These are phyloP conservation scores for Ornithoptera priamus DNA, from an alignment of 2,888 invertebrate species.

Conservation along the genomic window DNA sequence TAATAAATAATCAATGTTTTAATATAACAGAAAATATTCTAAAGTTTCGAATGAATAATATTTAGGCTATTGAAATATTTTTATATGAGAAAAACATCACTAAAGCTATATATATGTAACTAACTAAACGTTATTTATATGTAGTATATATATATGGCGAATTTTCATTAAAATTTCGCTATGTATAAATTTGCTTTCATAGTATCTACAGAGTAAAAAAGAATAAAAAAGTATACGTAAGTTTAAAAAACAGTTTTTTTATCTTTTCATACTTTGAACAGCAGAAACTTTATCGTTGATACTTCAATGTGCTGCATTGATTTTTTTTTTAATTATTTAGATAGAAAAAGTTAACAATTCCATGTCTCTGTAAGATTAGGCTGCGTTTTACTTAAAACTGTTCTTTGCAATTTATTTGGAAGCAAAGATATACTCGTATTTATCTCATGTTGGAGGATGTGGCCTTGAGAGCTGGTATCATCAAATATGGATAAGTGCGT, in stretches of 20 bases:
- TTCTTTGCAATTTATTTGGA: too few species aligned
- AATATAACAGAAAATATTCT: constrained; percentile 3
- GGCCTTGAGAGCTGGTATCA: background rate
- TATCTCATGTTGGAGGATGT: background rate
- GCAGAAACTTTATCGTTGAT: too few species aligned
- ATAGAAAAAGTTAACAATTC: too few species aligned
- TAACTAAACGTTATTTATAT: background rate
- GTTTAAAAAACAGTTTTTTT: too few species aligned
- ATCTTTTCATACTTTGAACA: too few species aligned
- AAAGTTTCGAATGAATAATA: background rate
- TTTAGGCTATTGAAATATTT: constrained; percentile 23
- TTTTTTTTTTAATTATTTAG: too few species aligned
- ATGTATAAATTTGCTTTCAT: background rate
- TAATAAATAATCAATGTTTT: constrained; percentile 16
- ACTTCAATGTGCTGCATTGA: too few species aligned
- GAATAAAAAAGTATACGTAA: too few species aligned
- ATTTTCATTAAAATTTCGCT: background rate
- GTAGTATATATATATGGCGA: background rate
- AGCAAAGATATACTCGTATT: too few species aligned
- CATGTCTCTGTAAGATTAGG: too few species aligned
- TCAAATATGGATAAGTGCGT: background rate
- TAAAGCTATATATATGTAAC: background rate
- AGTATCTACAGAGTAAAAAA: too few species aligned
- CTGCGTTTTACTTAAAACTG: too few species aligned
- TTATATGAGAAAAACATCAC: constrained; percentile 22